Conservation (phyloP, 2,888 invertebrate genomes). For the Drosophila rubida region DNA sequence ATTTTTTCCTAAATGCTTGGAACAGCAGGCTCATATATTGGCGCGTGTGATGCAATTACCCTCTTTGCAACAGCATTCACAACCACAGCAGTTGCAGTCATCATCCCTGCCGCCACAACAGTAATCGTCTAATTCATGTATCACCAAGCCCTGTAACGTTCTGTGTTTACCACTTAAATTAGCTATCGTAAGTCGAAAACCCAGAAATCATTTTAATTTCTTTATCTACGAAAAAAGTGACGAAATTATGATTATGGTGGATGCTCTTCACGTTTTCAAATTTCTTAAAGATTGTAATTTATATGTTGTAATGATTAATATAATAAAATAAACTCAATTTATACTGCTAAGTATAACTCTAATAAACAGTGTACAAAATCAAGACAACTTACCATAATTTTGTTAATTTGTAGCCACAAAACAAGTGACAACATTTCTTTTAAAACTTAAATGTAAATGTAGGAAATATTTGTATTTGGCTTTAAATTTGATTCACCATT, state of each 20-base stretch:
- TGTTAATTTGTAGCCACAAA: background rate
- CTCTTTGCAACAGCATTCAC: slow-evolving; percentile 23
- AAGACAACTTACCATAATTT: background rate
- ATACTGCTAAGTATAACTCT: slow-evolving; percentile 45
- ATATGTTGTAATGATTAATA: slow-evolving; percentile 46
- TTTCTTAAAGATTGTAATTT: slow-evolving; percentile 18
- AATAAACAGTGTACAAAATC: slow-evolving; percentile 45
- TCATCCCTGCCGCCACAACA: slow-evolving; percentile 25
- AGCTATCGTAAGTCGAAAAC: slow-evolving; percentile 33
- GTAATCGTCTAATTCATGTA: slow-evolving; percentile 15
- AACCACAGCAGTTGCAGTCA: slow-evolving; percentile 14
- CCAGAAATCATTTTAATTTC: slow-evolving; percentile 21
- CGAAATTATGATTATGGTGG: slow-evolving; percentile 10
- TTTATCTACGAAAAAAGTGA: slow-evolving; percentile 18
- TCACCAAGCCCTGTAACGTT: slow-evolving; percentile 32
- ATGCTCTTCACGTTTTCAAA: slow-evolving; percentile 13
- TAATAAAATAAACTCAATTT: slow-evolving; percentile 26
- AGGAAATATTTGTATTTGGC: no score
- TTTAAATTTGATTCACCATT: no score
- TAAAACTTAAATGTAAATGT: no score
- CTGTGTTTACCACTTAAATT: slow-evolving; percentile 47
- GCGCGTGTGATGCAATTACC: slow-evolving; percentile 57
- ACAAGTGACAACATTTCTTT: no score
- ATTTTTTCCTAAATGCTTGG: slow-evolving; percentile 81
- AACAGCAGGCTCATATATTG: slow-evolving; percentile 76